Percentiles rank a stretch among this genome's conserved stretches.
phyloP scores from a whole-genome alignment of 2,797 vertebrate species.

The Myotis findleyi region DNA sequence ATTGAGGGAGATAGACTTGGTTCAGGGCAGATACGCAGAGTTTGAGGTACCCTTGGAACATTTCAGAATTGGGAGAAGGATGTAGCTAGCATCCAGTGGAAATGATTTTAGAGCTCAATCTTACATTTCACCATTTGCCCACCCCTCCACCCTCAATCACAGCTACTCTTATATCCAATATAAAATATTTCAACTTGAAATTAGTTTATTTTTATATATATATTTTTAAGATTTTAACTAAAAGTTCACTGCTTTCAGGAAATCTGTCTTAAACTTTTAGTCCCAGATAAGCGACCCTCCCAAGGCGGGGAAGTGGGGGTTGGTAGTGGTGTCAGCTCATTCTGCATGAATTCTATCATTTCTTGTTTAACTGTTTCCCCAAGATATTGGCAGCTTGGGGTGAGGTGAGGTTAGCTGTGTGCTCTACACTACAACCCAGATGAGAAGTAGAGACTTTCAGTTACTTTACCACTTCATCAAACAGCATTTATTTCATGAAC shows the following conservation, averaged over 20 bases:
- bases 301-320: too few species aligned
- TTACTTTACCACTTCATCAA: neutral
- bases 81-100: neutral
- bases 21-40: neutral
- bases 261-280: neutral
- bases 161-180: neutral
- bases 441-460: neutral
- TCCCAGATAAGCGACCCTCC: neutral
- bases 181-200: neutral
- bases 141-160: neutral
- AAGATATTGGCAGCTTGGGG: neutral
- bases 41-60: neutral
- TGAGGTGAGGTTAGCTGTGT: neutral
- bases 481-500: neutral
- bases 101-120: conserved; percentile 31
- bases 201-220: neutral
- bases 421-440: neutral
- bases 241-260: conserved; percentile 20
- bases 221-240: neutral
- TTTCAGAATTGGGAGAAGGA: neutral
- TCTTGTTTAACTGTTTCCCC: neutral
- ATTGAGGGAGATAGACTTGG: neutral
- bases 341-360: neutral
- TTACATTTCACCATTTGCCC: neutral
- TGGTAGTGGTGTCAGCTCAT: neutral